phyloP scores from a whole-genome alignment of 2,888 invertebrate species.

The Trissolcus japonicus region DNA sequence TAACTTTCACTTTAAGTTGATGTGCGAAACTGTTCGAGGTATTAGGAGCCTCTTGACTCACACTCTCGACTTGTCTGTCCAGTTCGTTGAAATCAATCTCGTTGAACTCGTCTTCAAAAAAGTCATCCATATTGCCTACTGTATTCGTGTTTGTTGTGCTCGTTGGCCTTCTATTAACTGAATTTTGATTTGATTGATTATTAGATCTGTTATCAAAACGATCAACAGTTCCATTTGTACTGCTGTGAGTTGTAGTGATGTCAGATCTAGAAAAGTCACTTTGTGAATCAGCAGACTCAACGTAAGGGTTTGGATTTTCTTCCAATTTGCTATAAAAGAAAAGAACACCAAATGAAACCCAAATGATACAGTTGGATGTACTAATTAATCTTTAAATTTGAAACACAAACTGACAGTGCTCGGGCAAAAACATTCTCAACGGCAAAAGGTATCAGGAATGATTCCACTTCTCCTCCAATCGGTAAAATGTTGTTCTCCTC shows the following conservation, averaged over 20 bases:
- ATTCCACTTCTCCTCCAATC: conserved; percentile 86
- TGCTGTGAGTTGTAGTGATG: not conserved
- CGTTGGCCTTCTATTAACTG: not conserved
- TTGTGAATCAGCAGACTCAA: conserved; percentile 1
- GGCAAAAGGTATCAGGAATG: conserved; percentile 79
- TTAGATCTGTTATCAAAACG: not conserved
- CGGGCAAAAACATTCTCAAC: conserved; percentile 80
- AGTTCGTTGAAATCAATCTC: conserved; percentile 61
- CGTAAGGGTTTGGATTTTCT: conserved; percentile 77
- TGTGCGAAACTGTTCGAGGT: not conserved
- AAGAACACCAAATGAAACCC: not conserved
- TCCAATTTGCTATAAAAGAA: conserved; percentile 73
- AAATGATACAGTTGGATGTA: not conserved
- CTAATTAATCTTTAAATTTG: not conserved
- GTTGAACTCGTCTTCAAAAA: conserved; percentile 66
- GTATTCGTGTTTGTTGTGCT: conserved; percentile 55
- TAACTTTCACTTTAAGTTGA: not conserved
- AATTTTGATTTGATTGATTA: not conserved
- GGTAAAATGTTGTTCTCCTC: conserved; percentile 80
- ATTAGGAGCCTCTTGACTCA: conserved; percentile 30
- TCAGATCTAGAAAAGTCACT: conserved; percentile 57
- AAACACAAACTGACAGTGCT: conserved; percentile 72
- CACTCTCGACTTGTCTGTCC: conserved; percentile 18
- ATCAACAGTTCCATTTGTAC: not conserved
- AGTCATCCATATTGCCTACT: conserved; percentile 26